Conservation (phyloP, 1,140 invertebrate species). For the Oedothorax gibbosus region DNA sequence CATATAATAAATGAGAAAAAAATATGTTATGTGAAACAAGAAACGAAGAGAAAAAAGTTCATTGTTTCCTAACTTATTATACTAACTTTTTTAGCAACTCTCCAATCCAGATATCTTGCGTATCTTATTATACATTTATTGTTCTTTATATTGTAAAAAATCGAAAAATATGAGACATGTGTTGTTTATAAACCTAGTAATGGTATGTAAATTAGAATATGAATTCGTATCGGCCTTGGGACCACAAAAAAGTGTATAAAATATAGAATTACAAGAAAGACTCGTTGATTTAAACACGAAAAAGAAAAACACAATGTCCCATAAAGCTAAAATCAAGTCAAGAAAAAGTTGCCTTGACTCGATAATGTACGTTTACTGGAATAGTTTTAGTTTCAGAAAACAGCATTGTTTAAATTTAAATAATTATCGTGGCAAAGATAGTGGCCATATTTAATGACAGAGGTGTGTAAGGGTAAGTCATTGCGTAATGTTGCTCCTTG, state of each 20-base stretch:
- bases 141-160: conserved; percentile 4
- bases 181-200: conserved; percentile 11
- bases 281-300: neutral
- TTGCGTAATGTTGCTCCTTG: neutral
- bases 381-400: neutral
- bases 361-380: neutral
- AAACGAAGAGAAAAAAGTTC: conserved; percentile 21
- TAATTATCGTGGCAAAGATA: too few species aligned
- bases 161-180: neutral
- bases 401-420: neutral
- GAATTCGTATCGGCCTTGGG: conserved; percentile 20
- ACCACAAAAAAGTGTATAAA: conserved; percentile 7
- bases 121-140: conserved; percentile 1
- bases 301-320: conserved; percentile 28
- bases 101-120: conserved; percentile 12
- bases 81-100: conserved; percentile 23
- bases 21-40: neutral
- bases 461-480: neutral
- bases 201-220: conserved; percentile 37
- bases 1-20: neutral
- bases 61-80: conserved; percentile 22
- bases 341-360: neutral
- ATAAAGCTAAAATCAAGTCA: conserved; percentile 1
- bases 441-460: too few species aligned
- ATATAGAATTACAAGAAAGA: neutral